Base-by-base conservation (phyloP, 92 coral and sea anemone genomes). In the Bergia puertoricense region DNA sequence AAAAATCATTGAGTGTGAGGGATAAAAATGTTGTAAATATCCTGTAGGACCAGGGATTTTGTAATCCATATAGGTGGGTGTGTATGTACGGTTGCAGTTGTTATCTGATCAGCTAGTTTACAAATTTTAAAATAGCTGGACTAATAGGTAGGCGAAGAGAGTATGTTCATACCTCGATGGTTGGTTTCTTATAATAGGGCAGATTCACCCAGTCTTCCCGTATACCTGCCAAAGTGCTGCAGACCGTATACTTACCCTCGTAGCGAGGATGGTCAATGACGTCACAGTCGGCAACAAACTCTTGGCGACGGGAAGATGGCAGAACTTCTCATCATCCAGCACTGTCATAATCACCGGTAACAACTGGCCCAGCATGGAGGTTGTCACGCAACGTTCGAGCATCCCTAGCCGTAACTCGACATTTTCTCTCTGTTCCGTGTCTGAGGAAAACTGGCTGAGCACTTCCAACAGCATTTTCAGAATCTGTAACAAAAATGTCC, bases 301-400 rank as follows among this genome's bases (percentile, higher is more conserved):
- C 89, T 89, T 97, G 74, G 96, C 95, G 54, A 91, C 45, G 41
- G 99, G 86, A 48, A 93, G 89, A 42, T 86, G 86, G 74, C 96
- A 91, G 68, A 91, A 91, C 86, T 92, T 92, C 13, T 95, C 91
- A 91, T 92, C 89, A 22, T 95, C 93, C 89, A 95, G 78, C 22
- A 93, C 93, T 8, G 98, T 91, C 78, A 96, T 91, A 77, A 97
- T 88, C 23, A 95, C 56, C 44, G 96, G 96, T 80, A 97, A 85
- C 57, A 93, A 88, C 88, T 95, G 98, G 48, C 95, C 98, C 73
- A 88, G 82, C 67, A 94, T 85, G 5, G 99, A 77, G 8, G 96
- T 92, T n/a, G 91, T 91, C 91, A 92, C 88, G 5, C 92, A 90
- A 85, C 92, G 90, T 71, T 97, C 97, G 16, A 97, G 89, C 10